These are phyloP conservation scores for Tiliqua scincoides DNA, from an alignment of 2,113 vertebrate genomes.

Conservation along the genomic window DNA sequence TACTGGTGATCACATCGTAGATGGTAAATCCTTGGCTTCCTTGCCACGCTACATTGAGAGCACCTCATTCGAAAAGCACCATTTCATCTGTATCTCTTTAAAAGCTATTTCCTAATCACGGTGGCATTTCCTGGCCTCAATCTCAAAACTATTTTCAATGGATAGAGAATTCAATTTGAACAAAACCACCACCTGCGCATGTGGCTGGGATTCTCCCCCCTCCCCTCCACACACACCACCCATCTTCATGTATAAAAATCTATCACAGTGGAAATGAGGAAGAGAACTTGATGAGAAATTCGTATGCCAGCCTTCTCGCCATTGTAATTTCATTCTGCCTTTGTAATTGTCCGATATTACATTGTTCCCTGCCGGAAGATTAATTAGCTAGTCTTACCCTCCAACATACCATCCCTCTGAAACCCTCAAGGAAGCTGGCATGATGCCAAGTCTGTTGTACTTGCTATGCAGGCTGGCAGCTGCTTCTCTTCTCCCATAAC, in stretches of 20 bases:
- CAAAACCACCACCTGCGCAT: conserved; percentile 1
- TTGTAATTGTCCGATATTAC: conserved; percentile 72
- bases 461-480: conserved; percentile 67
- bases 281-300: conserved; percentile 67
- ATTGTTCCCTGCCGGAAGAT: conserved; percentile 73
- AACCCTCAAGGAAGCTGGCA: conserved; percentile 71
- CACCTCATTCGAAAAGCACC: not conserved
- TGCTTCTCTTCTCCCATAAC: conserved; percentile 63
- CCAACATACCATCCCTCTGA: conserved; percentile 69
- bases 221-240: not conserved
- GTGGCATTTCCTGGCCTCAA: not conserved
- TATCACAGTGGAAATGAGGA: conserved; percentile 37
- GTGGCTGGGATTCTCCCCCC: not conserved
- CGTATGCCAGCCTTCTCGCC: conserved; percentile 59
- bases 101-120: not conserved
- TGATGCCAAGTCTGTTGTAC: conserved; percentile 62
- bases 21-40: not conserved
- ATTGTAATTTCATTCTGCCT: conserved; percentile 64
- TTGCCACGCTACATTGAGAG: too few species aligned
- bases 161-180: not conserved
- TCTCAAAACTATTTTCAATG: conserved; percentile 9
- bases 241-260: conserved; percentile 32
- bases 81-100: not conserved
- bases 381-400: conserved; percentile 70
- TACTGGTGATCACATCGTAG: too few species aligned